A percentile compares a stretch with the other conserved stretches of the same genome.
Evolutionary conservation across 1,140 invertebrate genomes (phyloP).

Genomic region (Aricia agestis): DNA sequence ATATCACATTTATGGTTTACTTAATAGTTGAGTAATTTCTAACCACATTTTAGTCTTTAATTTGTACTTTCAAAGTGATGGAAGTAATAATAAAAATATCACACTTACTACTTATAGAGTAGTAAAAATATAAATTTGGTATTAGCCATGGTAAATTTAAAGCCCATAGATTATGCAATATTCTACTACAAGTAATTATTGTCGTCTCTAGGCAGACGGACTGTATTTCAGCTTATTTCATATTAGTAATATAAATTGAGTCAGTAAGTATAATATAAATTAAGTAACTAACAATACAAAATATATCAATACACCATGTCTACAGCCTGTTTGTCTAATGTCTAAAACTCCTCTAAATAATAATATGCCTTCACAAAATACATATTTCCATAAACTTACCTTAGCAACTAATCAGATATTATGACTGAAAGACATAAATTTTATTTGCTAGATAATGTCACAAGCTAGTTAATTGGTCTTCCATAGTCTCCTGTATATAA

Average conservation of each 20-base stretch:
- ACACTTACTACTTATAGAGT: no score
- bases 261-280: no score
- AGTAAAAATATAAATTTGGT: no score
- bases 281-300: no score
- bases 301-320: no score
- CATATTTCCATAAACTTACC: background rate
- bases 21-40: background rate
- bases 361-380: background rate
- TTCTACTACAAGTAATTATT: no score
- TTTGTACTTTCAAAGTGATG: background rate
- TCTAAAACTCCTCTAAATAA: background rate
- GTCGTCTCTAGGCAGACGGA: no score
- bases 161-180: no score
- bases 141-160: no score
- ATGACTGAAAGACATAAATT: background rate
- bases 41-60: background rate
- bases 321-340: background rate
- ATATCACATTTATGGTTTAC: background rate
- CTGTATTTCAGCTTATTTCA: no score
- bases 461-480: constrained; percentile 9
- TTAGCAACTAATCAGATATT: background rate
- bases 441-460: background rate
- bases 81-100: no score
- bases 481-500: constrained; percentile 34
- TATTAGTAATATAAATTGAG: no score